A percentile compares a stretch with the other conserved stretches of the same genome.
phyloP scores from a whole-genome alignment of 2,113 vertebrate species.

The Myotis yumanensis region DNA sequence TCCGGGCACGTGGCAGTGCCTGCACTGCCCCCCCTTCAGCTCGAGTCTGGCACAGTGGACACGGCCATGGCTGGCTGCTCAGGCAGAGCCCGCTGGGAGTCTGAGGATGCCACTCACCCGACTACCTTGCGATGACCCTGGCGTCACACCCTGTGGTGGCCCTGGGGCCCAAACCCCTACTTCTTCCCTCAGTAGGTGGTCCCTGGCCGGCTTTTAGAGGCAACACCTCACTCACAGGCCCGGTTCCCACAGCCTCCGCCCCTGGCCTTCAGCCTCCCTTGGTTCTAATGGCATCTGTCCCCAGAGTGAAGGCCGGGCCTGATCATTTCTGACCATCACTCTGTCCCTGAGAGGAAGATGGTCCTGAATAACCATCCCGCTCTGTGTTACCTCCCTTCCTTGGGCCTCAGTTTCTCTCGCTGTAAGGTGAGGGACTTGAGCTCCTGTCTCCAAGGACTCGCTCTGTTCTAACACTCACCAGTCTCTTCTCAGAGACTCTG shows the following conservation, averaged over 20 bases:
- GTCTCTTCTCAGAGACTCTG: neutral
- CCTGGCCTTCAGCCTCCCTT: neutral
- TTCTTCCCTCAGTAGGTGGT: neutral
- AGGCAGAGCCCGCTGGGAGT: neutral
- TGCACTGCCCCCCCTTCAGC: neutral
- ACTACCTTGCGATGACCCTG: neutral
- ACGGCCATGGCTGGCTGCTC: constrained; percentile 1
- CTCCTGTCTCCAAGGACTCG: neutral
- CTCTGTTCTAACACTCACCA: neutral
- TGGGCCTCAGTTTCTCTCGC: constrained; percentile 7
- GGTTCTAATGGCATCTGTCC: neutral
- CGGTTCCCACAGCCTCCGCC: neutral
- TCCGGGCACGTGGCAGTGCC: neutral
- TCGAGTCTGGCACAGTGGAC: neutral
- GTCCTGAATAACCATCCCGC: neutral
- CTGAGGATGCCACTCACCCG: neutral
- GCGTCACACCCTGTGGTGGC: neutral
- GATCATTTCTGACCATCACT: neutral
- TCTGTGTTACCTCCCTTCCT: neutral
- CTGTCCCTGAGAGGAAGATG: neutral
- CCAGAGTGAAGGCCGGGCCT: neutral
- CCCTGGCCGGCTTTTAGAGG: neutral
- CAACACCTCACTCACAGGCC: neutral
- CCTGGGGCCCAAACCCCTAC: neutral
- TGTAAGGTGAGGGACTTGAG: neutral